These are phyloP conservation scores for Aphrophora alni DNA, from an alignment of 2,888 invertebrate genomes.

Conservation along the genomic window DNA sequence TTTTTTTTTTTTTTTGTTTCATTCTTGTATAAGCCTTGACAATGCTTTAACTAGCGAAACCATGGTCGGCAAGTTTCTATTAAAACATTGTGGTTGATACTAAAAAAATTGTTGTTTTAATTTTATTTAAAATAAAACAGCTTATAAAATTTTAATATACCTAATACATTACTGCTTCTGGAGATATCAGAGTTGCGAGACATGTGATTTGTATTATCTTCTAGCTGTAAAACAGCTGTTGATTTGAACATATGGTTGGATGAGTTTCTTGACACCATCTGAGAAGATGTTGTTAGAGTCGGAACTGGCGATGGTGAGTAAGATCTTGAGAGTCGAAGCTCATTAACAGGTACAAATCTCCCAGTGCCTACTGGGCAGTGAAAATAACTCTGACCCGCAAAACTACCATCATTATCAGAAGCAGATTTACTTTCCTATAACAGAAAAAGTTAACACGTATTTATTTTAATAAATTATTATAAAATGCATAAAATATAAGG, in stretches of 20 bases:
- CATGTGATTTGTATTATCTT: conserved; percentile 26
- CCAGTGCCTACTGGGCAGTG: conserved; percentile 46
- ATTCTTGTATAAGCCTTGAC: too few relatives aligned
- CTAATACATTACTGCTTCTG: neutral
- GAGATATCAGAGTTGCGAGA: neutral
- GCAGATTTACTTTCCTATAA: conserved; percentile 40
- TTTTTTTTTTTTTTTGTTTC: too few relatives aligned
- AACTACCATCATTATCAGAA: conserved; percentile 45
- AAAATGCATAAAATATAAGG: neutral
- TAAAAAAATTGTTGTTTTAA: too few relatives aligned
- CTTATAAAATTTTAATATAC: neutral
- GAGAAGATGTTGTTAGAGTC: neutral
- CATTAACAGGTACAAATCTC: conserved; percentile 49
- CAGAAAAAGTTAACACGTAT: conserved; percentile 7
- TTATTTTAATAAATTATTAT: neutral
- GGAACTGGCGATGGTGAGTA: conserved; percentile 12
- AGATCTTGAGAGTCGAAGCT: conserved; percentile 39
- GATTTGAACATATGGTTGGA: conserved; percentile 26
- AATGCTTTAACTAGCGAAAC: too few relatives aligned
- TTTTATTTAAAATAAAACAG: too few relatives aligned
- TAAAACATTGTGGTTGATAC: too few relatives aligned
- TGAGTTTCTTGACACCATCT: conserved; percentile 35
- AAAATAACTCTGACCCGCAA: conserved; percentile 46
- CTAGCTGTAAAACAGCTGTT: conserved; percentile 25
- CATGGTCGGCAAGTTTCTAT: too few relatives aligned